Evolutionary conservation across 2,888 invertebrate species (phyloP), one percentile per base, ranked within the genome.

Genomic region (Archaeoteleia sp.): DNA sequence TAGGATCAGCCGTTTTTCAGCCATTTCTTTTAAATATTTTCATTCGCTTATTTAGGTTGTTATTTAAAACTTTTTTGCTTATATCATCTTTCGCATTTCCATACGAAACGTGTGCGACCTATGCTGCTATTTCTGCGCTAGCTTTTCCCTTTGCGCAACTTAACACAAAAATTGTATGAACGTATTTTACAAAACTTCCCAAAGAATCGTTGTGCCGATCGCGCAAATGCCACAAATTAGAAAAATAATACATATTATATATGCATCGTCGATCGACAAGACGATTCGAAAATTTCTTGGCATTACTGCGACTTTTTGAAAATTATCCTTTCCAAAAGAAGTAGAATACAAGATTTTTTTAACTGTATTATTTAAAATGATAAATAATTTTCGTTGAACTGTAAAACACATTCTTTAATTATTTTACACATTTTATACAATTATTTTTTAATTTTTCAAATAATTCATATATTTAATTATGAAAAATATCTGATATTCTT

Each of bases 221-320:
- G 40, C 54, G 67, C 70, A 46, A 73, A 72, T 72, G 74, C 72
- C 74, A 62, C 63, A 82, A 82, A 83, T 82, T 82, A 83, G 78
- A 80, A 82, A 83, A 84, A 84, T 82, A 84, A 83, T 76, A 77
- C 79, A 66, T 76, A 20, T n/a, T 81, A 77, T 76, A 65, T 73
- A 77, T 74, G 70, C 73, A 72, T 67, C 51, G 55, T 55, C 58
- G 58, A 76, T 75, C 74, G 74, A 71, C 71, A 75, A 71, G 73
- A 76, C 73, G 74, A 75, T 75, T 72, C 77, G 40, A 34, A 2
- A 12, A 30, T 54, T 63, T 17, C 30, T 37, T 30, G 40, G 14
- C 30, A 23, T 37, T 43, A 68, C 66, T 65, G 58, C 69, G 67
- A 70, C 63, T 32, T 40, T 62, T 51, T 53, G 30, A 49, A 37